A percentile compares a stretch with the other conserved stretches of the same genome.
Conservation (phyloP, 2,888 invertebrate species). For the Pyrochroa serraticornis region DNA sequence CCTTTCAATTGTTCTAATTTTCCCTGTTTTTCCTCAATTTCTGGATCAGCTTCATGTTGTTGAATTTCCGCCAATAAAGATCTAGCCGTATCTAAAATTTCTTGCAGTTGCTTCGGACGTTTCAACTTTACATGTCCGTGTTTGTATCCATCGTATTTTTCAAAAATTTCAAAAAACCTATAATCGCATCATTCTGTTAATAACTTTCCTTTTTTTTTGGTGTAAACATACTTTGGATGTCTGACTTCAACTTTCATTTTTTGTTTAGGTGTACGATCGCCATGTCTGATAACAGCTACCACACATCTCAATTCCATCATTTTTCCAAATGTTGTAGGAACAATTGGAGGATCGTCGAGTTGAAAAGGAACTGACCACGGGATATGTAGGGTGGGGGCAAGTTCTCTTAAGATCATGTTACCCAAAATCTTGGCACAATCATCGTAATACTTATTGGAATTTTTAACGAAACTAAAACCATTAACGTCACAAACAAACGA, state of each 20-base stretch:
- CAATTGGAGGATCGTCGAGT: constrained; percentile 97
- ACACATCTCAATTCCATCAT: constrained; percentile 94
- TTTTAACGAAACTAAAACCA: constrained; percentile 99
- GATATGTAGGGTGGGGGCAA: constrained; percentile 94
- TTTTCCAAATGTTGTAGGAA: constrained; percentile 98
- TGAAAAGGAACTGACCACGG: constrained; percentile 98
- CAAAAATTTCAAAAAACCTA: constrained; percentile 98
- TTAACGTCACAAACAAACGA: constrained; percentile 99
- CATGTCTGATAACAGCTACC: constrained; percentile 96
- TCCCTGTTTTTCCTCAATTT: constrained; percentile 95
- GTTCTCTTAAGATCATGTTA: constrained; percentile 94
- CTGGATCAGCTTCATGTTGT: constrained; percentile 84
- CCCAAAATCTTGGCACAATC: constrained; percentile 98
- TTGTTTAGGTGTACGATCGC: constrained; percentile 98
- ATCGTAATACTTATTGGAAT: constrained; percentile 99
- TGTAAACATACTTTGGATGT: constrained; percentile 78
- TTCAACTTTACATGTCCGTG: constrained; percentile 97
- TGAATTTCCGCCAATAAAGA: constrained; percentile 89
- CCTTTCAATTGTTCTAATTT: constrained; percentile 97
- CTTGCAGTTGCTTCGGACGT: constrained; percentile 94
- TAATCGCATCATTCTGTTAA: neutral
- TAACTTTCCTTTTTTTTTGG: neutral
- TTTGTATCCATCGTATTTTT: constrained; percentile 94
- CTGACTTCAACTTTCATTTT: constrained; percentile 99
- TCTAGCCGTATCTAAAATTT: constrained; percentile 95